These are phyloP conservation scores for Orthonevra nobilis DNA, from an alignment of 2,888 invertebrate genomes.

Conservation along the genomic window DNA sequence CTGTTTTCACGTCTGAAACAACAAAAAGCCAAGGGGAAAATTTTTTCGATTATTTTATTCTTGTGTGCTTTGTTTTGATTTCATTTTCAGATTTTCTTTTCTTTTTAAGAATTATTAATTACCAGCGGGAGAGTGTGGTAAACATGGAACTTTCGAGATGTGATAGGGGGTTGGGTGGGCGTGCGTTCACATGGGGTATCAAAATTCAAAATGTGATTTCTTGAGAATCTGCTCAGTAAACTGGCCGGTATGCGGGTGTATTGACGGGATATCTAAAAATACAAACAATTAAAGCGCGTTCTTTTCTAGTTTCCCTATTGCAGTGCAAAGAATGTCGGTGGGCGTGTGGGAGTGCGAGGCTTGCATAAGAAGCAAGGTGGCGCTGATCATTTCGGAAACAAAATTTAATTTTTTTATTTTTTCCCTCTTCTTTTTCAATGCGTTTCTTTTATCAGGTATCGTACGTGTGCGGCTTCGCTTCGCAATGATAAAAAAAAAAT, in stretches of 20 bases:
- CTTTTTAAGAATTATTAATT: constrained; percentile 59
- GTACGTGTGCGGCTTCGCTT: not conserved
- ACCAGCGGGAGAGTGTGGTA: constrained; percentile 40
- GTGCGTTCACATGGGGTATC: not conserved
- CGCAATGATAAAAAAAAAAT: constrained; percentile 15
- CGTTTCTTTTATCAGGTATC: constrained; percentile 38
- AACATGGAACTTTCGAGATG: not conserved
- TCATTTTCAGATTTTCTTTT: constrained; percentile 36
- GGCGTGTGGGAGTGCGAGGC: not conserved
- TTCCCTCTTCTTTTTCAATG: constrained; percentile 33
- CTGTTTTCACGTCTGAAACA: constrained; percentile 27
- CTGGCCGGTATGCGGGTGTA: not conserved
- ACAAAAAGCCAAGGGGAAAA: constrained; percentile 19
- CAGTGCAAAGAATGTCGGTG: not conserved
- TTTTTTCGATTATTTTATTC: too few species aligned
- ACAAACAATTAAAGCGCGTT: constrained; percentile 48
- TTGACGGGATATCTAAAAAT: constrained; percentile 32
- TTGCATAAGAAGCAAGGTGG: constrained; percentile 4
- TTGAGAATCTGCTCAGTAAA: not conserved
- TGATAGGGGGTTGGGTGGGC: not conserved
- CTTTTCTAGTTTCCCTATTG: not conserved
- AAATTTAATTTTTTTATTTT: constrained; percentile 42
- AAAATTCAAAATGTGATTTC: constrained; percentile 37
- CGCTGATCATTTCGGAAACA: not conserved
- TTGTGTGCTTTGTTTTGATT: constrained; percentile 68